Conservation (phyloP, 92 coral and sea anemone genomes). For the Phymanthus crucifer region DNA sequence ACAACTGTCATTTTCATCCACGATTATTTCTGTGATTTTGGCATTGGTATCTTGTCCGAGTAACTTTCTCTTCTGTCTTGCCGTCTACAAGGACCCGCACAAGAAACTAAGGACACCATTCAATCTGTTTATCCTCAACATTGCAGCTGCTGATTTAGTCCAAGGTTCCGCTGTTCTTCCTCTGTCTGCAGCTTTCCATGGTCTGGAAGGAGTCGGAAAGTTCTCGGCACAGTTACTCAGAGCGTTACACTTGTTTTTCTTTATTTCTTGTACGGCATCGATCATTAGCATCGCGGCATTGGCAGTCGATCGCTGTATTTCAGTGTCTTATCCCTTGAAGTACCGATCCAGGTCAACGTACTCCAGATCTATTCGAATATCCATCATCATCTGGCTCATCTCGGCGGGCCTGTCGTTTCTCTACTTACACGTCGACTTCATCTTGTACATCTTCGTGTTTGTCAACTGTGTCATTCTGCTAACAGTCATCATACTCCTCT, state of each 20-base stretch:
- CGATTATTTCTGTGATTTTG: conserved; percentile 58
- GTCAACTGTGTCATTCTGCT: conserved; percentile 63
- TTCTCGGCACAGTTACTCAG: conserved; percentile 36
- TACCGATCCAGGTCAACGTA: conserved; percentile 55
- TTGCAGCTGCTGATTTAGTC: conserved; percentile 70
- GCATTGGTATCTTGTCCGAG: conserved; percentile 60
- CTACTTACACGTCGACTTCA: conserved; percentile 71
- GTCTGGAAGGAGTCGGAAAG: conserved; percentile 58
- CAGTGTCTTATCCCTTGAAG: conserved; percentile 60
- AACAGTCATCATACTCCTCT: conserved; percentile 46
- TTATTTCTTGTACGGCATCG: conserved; percentile 79
- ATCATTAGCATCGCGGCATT: conserved; percentile 71
- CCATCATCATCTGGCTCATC: conserved; percentile 54
- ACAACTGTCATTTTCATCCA: conserved; percentile 58
- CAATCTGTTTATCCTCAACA: conserved; percentile 70
- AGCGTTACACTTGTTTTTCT: conserved; percentile 66
- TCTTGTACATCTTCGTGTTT: conserved; percentile 66
- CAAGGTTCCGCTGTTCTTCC: conserved; percentile 68
- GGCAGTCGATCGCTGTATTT: conserved; percentile 70
- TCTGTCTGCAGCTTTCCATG: conserved; percentile 66
- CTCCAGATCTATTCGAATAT: conserved; percentile 53
- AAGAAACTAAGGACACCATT: conserved; percentile 75
- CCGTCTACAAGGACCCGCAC: conserved; percentile 70
- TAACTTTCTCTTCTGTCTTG: conserved; percentile 70
- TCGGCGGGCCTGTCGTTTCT: conserved; percentile 57